A percentile compares a stretch with the other conserved stretches of the same genome.
Conservation (phyloP, 1,140 invertebrate species). For the Eueides isabella region DNA sequence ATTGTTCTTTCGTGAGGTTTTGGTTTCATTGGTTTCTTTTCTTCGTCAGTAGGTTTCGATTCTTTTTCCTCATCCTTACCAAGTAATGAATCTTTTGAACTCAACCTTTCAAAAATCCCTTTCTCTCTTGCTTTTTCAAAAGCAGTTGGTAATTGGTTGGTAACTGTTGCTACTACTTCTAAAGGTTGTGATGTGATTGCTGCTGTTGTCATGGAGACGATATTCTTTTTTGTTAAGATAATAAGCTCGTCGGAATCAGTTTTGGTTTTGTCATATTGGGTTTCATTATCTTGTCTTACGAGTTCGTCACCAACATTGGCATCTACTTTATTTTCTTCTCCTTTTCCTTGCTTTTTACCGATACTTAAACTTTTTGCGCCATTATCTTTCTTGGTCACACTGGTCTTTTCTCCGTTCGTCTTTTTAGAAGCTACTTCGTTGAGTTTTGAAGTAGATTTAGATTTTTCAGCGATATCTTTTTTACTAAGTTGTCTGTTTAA, state of each 20-base stretch:
- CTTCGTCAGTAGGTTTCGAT: constrained; percentile 38
- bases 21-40: constrained; percentile 62
- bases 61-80: constrained; percentile 47
- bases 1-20: constrained; percentile 53
- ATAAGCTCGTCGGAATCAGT: constrained; percentile 75
- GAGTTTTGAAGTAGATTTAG: constrained; percentile 59
- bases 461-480: constrained; percentile 68
- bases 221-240: constrained; percentile 76
- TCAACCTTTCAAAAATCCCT: constrained; percentile 74
- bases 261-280: constrained; percentile 74
- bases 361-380: constrained; percentile 39
- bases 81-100: constrained; percentile 77
- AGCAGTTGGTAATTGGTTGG: constrained; percentile 75
- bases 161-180: constrained; percentile 79
- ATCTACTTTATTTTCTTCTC: constrained; percentile 48
- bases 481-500: constrained; percentile 68
- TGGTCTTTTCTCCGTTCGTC: constrained; percentile 36
- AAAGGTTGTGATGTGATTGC: constrained; percentile 81
- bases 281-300: constrained; percentile 74
- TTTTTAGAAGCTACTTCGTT: constrained; percentile 53
- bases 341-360: constrained; percentile 41
- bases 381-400: constrained; percentile 45
- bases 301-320: constrained; percentile 54
- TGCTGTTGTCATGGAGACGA: constrained; percentile 82
- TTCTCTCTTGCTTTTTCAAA: constrained; percentile 81